Conservation (phyloP, 2,113 vertebrate species). For the Phrynosoma blainvillii region DNA sequence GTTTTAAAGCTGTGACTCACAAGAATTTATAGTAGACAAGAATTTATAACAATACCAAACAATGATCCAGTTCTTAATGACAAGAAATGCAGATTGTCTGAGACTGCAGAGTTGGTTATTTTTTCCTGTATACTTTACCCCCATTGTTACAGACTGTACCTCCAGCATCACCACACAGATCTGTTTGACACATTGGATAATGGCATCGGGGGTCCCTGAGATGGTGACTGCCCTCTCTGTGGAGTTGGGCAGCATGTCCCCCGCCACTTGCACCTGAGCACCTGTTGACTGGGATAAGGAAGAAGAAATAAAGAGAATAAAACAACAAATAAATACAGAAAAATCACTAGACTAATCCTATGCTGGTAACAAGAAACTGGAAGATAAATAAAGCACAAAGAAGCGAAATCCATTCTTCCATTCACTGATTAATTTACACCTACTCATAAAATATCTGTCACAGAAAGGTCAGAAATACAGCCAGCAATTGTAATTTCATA, state of each 20-base stretch:
- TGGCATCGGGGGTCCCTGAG: conserved; percentile 97
- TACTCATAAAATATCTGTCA: not conserved
- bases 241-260: conserved; percentile 98
- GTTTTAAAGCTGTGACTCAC: not conserved
- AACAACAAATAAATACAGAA: conserved; percentile 4
- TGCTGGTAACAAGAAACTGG: not conserved
- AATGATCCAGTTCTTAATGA: conserved; percentile 15
- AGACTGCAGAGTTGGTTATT: conserved; percentile 46
- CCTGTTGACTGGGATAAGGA: conserved; percentile 90
- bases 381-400: not conserved
- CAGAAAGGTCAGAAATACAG: no score
- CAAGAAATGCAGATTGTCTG: conserved; percentile 35
- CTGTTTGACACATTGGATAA: conserved; percentile 99
- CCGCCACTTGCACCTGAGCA: conserved; percentile 97
- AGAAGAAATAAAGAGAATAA: conserved; percentile 36
- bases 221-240: conserved; percentile 98
- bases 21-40: not conserved
- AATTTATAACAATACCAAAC: not conserved
- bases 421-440: not conserved
- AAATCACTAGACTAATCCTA: not conserved
- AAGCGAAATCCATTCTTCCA: not conserved
- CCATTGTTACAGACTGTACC: conserved; percentile 82
- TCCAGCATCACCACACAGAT: conserved; percentile 99
- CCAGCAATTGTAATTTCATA: not conserved
- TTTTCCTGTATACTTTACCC: conserved; percentile 69